These are phyloP conservation scores for Ichneumoninae sp. DNA, from an alignment of 2,888 invertebrate species.

Conservation along the genomic window DNA sequence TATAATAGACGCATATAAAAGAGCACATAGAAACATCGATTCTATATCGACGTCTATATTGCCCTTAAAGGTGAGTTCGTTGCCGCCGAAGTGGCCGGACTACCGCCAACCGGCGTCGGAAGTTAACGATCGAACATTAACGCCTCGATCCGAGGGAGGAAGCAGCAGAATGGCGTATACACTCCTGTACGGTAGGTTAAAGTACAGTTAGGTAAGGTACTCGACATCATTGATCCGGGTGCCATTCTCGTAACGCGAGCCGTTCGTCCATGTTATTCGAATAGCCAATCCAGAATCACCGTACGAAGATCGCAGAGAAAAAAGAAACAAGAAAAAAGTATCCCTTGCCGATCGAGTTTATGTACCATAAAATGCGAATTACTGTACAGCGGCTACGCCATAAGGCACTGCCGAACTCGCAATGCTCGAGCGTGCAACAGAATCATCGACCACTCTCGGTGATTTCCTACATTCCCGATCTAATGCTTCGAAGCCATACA, in stretches of 20 bases:
- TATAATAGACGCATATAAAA: background rate
- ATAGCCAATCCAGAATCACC: slow-evolving; percentile 76
- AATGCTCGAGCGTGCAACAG: slow-evolving; percentile 32
- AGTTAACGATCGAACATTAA: slow-evolving; percentile 64
- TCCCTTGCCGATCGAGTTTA: slow-evolving; percentile 74
- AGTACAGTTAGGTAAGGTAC: background rate
- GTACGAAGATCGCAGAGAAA: slow-evolving; percentile 64
- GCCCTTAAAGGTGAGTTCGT: slow-evolving; percentile 38
- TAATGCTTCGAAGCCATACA: slow-evolving; percentile 6
- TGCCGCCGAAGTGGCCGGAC: slow-evolving; percentile 39
- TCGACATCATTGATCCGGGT: slow-evolving; percentile 70
- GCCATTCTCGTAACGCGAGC: slow-evolving; percentile 72
- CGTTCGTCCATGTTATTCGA: slow-evolving; percentile 70
- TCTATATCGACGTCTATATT: slow-evolving; percentile 24
- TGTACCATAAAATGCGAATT: slow-evolving; percentile 79
- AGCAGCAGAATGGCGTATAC: slow-evolving; percentile 10
- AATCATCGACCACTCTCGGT: slow-evolving; percentile 34
- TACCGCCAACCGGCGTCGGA: slow-evolving; percentile 36
- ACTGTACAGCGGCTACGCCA: slow-evolving; percentile 59
- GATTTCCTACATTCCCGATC: background rate
- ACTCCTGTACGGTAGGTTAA: background rate
- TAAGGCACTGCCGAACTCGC: slow-evolving; percentile 29
- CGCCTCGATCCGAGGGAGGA: slow-evolving; percentile 54
- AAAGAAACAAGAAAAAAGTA: slow-evolving; percentile 13
- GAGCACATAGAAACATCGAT: background rate